Base-by-base conservation (phyloP, 2,888 invertebrate species). In the Aphidoletes aphidimyza region DNA sequence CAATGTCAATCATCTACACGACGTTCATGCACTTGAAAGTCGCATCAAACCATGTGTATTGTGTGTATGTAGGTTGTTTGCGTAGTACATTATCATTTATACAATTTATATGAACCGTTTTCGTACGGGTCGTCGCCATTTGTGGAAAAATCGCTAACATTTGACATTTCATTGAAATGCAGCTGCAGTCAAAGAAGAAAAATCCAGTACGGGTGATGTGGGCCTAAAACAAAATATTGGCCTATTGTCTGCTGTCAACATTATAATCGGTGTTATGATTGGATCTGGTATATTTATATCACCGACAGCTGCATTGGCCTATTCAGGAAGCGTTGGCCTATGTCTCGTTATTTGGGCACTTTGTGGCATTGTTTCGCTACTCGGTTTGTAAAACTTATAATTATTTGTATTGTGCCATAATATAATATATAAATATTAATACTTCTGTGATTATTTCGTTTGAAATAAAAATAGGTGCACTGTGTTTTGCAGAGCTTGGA, bases 211-310 rank as follows among this genome's bases (percentile, higher is more conserved):
- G 17, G 92, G 93, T 87, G 22, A 81, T 81, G 81, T 81, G 17
- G 92, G 93, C 87, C 92, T 96, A 86, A 94, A 94, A 89, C 91
- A 95, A 86, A 94, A 94, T 88, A 90, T 96, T 84, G 96, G 96
- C 0, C 91, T 96, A 0, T 93, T 95, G 88, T 95, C 96, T 84
- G 96, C 96, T 8, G 92, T 95, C 42, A 95, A 94, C 88, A 92
- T 96, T 86, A 96, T 97, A 86, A 92, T 96, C 17, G 95, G 96
- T 84, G 96, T 96, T 6, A 96, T 96, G 96, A 96, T 97, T 86
- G 97, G 96, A 78, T 96, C 96, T 11, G 97, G 97, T 84, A 96
- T 97, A 86, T 97, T 97, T 88, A 93, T 97, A 8, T 95, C 96
- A 0, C 95, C 97, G 0, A 92, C 94, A 3, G 93, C 94, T 8